A percentile compares a stretch with the other conserved stretches of the same genome.
Evolutionary conservation across 2,113 vertebrate genomes (phyloP).

Genomic region (Notiomystis cincta): DNA sequence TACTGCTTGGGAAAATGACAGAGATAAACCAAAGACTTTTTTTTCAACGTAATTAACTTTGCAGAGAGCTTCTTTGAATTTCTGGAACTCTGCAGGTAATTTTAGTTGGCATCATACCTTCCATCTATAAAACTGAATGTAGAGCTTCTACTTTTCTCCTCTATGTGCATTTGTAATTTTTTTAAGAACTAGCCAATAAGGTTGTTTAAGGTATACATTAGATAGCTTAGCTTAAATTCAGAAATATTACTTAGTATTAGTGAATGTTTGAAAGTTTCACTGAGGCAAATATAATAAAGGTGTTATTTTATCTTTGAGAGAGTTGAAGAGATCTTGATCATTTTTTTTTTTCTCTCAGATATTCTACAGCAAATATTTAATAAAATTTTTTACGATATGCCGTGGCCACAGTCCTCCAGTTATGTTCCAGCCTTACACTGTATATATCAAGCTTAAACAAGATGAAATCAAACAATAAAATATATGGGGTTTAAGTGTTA

Average conservation of each 20-base stretch:
- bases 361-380: background rate
- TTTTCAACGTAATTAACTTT: background rate
- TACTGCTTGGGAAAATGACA: background rate
- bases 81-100: background rate
- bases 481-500: background rate
- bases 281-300: background rate
- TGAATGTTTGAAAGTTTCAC: background rate
- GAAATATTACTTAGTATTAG: background rate
- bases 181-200: background rate
- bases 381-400: background rate
- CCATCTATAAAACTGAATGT: background rate
- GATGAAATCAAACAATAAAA: background rate
- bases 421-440: background rate
- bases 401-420: background rate
- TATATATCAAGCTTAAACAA: background rate
- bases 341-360: background rate
- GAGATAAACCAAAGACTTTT: background rate
- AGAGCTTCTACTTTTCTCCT: background rate
- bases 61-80: background rate
- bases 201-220: background rate
- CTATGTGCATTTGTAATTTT: background rate
- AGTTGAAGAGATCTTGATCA: background rate
- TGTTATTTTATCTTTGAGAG: background rate
- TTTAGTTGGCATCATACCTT: background rate
- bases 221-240: background rate